Percentiles rank a stretch among this genome's conserved stretches.
Conservation (phyloP, 2,888 invertebrate genomes). For the Polydesmus complanatus region DNA sequence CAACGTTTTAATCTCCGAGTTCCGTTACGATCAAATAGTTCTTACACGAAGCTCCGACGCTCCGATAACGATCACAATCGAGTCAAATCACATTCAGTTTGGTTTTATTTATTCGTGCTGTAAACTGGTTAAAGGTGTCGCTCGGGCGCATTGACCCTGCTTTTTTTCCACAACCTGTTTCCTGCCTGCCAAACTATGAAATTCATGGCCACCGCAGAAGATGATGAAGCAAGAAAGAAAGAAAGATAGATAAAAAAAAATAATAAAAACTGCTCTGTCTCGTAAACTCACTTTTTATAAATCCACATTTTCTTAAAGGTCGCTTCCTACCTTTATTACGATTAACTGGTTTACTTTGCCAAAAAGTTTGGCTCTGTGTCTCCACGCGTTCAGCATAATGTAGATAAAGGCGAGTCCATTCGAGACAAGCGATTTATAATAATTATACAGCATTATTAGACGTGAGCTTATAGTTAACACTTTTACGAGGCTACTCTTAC, state of each 20-base stretch:
- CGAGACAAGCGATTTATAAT: neutral
- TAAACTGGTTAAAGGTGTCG: too few species aligned
- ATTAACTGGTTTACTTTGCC: neutral
- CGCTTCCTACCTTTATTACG: neutral
- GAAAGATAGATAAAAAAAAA: neutral
- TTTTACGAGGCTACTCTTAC: too few species aligned
- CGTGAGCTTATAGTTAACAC: too few species aligned
- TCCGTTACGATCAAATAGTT: too few species aligned
- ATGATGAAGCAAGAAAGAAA: neutral
- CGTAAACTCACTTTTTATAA: neutral
- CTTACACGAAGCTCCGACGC: too few species aligned
- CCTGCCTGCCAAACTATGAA: too few species aligned
- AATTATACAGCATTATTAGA: too few species aligned
- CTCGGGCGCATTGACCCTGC: neutral
- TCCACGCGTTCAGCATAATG: neutral
- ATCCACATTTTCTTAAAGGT: neutral
- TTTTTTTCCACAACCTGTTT: neutral
- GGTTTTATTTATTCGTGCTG: too few species aligned
- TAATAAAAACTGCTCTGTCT: neutral
- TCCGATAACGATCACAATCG: too few species aligned
- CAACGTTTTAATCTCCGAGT: too few species aligned
- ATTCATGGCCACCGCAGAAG: neutral
- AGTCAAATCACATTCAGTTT: too few species aligned
- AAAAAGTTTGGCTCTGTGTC: neutral
- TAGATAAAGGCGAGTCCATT: neutral